phyloP scores from a whole-genome alignment of 2,797 vertebrate genomes.

The Hylomyscus alleni region DNA sequence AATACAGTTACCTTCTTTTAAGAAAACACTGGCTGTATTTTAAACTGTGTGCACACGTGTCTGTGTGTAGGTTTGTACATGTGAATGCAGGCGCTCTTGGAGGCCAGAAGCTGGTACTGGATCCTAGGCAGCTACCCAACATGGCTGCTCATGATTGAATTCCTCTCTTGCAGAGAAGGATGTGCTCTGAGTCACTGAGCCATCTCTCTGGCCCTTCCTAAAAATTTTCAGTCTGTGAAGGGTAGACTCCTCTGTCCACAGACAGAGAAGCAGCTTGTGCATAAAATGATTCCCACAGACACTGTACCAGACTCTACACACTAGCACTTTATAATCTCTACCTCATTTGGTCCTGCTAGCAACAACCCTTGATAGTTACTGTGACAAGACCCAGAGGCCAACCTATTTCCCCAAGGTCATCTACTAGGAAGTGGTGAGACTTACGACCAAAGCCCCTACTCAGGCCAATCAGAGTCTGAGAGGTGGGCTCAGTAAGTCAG shows the following conservation, averaged over 20 bases:
- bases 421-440: not conserved
- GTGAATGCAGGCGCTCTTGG: not conserved
- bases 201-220: not conserved
- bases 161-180: not conserved
- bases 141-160: not conserved
- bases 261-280: not conserved
- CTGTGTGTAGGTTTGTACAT: not conserved
- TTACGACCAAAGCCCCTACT: constrained; percentile 17
- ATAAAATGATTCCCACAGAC: not conserved
- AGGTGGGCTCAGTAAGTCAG: not conserved
- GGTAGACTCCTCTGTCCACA: not conserved
- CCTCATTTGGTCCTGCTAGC: not conserved
- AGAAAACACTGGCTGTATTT: not conserved
- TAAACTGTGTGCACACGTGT: not conserved
- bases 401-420: not conserved
- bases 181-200: not conserved
- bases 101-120: not conserved
- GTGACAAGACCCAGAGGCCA: constrained; percentile 2
- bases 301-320: not conserved
- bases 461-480: not conserved
- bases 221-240: not conserved
- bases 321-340: not conserved
- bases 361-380: not conserved
- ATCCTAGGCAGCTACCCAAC: not conserved
- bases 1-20: not conserved